phyloP scores from a whole-genome alignment of 2,888 invertebrate genomes.

The Coleophora flavipennella region DNA sequence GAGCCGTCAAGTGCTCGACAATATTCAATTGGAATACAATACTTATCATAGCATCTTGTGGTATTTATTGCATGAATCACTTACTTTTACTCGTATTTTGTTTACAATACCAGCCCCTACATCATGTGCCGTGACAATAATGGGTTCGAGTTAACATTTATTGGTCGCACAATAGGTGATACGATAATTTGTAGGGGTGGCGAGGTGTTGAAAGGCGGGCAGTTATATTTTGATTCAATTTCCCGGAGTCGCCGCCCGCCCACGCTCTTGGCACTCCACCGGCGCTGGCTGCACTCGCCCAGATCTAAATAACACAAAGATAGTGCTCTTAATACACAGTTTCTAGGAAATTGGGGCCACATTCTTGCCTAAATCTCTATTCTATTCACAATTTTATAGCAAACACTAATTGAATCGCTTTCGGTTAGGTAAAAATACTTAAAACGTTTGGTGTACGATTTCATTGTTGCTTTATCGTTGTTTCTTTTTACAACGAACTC shows the following conservation, averaged over 20 bases:
- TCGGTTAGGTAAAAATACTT: no score
- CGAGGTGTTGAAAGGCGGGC: slow-evolving; percentile 8
- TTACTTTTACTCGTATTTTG: slow-evolving; percentile 20
- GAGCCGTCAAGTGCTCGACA: slow-evolving; percentile 15
- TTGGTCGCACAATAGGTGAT: no score
- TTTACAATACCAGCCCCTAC: slow-evolving; percentile 18
- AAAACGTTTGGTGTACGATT: no score
- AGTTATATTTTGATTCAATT: slow-evolving; percentile 24
- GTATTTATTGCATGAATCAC: slow-evolving; percentile 24
- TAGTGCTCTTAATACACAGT: slow-evolving; percentile 56
- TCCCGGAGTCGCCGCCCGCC: slow-evolving; percentile 38
- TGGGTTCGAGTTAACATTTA: no score
- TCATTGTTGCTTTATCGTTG: no score
- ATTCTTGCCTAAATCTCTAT: slow-evolving; percentile 8
- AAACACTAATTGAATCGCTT: background rate
- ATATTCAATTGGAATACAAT: slow-evolving; percentile 29
- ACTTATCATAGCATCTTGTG: slow-evolving; percentile 18
- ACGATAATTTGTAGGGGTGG: no score
- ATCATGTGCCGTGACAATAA: slow-evolving; percentile 7
- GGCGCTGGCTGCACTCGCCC: slow-evolving; percentile 49
- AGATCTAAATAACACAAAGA: slow-evolving; percentile 60
- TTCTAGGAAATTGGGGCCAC: slow-evolving; percentile 43
- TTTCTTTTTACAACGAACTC: no score
- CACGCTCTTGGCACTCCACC: slow-evolving; percentile 60
- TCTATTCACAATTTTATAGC: slow-evolving; percentile 7